Conservation (phyloP, 2,113 vertebrate species). For the Vulpes vulpes region DNA sequence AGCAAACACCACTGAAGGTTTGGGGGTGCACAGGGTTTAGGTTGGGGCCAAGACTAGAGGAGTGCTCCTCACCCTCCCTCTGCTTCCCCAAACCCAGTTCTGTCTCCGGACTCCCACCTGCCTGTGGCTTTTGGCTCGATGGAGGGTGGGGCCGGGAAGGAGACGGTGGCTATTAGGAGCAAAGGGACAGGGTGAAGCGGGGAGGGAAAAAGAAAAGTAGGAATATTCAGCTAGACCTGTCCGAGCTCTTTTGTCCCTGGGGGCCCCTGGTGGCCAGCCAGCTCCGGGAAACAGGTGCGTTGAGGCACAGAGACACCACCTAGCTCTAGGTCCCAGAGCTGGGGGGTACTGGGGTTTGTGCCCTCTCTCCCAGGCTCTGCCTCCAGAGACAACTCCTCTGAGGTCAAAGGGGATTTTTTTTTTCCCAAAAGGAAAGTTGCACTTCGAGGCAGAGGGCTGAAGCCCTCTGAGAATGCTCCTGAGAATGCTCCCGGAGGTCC, state of each 20-base stretch:
- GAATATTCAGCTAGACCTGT: too few relatives aligned
- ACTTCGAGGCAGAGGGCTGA: background rate
- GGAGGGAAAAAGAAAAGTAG: background rate
- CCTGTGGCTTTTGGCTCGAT: background rate
- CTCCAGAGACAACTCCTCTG: background rate
- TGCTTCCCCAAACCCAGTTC: background rate
- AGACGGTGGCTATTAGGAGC: background rate
- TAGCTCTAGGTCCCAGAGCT: background rate
- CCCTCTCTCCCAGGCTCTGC: background rate
- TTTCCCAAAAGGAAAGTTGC: background rate
- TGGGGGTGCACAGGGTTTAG: background rate
- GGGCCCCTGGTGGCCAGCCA: rapidly evolving
- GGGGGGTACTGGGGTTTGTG: background rate
- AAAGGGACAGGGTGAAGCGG: too few relatives aligned
- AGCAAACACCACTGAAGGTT: background rate
- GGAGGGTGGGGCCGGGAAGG: background rate
- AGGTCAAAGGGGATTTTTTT: background rate
- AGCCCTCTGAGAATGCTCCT: background rate
- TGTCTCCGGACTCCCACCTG: background rate
- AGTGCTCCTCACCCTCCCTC: background rate
- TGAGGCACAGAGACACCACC: background rate
- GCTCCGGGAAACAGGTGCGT: background rate
- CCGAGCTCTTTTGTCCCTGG: background rate
- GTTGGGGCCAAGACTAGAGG: background rate
- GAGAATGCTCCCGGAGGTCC: background rate